Base-by-base conservation (phyloP, 2,113 vertebrate species). In the Hiodon alosoides region DNA sequence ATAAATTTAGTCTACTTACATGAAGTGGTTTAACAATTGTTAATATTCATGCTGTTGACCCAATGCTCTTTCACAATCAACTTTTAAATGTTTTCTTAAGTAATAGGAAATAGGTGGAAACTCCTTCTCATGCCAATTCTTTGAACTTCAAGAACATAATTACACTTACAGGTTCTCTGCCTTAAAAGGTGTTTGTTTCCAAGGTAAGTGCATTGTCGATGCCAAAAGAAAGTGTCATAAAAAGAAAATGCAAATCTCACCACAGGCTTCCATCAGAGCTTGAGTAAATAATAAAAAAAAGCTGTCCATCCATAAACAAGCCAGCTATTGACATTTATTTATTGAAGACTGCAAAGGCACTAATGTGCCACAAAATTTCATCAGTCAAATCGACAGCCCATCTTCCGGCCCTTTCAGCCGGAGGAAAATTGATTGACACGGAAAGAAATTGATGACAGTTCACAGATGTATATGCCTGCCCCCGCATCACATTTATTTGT, bases 341-440 rank as follows among this genome's bases (percentile, higher is more conserved):
- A 76, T 80, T 64, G 69, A 79, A 78, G 76, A 80, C 69, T 31
- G 76, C 80, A 78, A 71, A 79, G 82, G 76, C 53, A 73, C 74
- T 84, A 85, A 89, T 84, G 81, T 84, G 79, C 79, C 58, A 76
- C 64, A 78, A 87, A 86, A 89, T 85, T 85, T 83, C 86, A 90
- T 89, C 86, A 83, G 86, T 88, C 86, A 87, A 85, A 87, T 83
- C 81, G 75, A 76, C 47, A 31, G 67, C 76, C 83, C 85, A 82
- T 87, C 79, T 83, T 71, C 72, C 54, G 55, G 72, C 74, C 75
- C 72, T 78, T 81, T 81, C 76, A 83, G 76, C 78, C 73, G 74
- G 68, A 72, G 65, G 16, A 77, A 55, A 81, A 84, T 85, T 86
- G 86, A 87, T 83, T 87, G 87, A 87, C 87, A 82, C 76, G 9